These are phyloP conservation scores for Sinopyrophorus schimmeli DNA, from an alignment of 2,888 invertebrate genomes.

Conservation along the genomic window DNA sequence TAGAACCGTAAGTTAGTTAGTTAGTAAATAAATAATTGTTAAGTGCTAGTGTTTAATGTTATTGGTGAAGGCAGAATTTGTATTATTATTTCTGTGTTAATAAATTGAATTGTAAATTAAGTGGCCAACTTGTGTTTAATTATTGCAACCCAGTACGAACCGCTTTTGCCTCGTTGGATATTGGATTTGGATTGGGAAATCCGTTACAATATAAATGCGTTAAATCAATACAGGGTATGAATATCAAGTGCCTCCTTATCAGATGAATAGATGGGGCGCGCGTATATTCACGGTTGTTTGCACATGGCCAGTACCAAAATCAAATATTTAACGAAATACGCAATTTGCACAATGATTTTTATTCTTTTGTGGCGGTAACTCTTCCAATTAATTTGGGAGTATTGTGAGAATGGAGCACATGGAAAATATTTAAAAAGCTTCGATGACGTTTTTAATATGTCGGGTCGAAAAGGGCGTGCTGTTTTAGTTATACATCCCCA, in stretches of 20 bases:
- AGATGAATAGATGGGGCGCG: conserved; percentile 33
- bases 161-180: too few species aligned
- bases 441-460: conserved; percentile 24
- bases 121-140: too few species aligned
- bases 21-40: too few species aligned
- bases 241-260: conserved; percentile 43
- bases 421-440: conserved; percentile 13
- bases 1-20: too few species aligned
- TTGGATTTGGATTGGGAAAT: too few species aligned
- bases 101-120: too few species aligned
- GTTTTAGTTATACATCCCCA: conserved; percentile 31
- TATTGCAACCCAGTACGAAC: too few species aligned
- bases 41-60: too few species aligned
- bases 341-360: conserved; percentile 5
- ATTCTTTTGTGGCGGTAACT: too few species aligned
- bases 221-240: conserved; percentile 46
- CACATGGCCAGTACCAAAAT: conserved; percentile 27
- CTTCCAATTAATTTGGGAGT: too few species aligned
- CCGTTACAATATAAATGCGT: conserved; percentile 40
- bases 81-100: too few species aligned
- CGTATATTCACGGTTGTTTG: conserved; percentile 32
- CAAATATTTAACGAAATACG: conserved; percentile 28
- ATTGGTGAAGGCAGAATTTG: too few species aligned
- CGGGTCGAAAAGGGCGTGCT: conserved; percentile 26
- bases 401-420: conserved; percentile 11